Evolutionary conservation across 2,797 vertebrate genomes (phyloP), one percentile per base, ranked within the genome.

Genomic region (Diplodus sargus): DNA sequence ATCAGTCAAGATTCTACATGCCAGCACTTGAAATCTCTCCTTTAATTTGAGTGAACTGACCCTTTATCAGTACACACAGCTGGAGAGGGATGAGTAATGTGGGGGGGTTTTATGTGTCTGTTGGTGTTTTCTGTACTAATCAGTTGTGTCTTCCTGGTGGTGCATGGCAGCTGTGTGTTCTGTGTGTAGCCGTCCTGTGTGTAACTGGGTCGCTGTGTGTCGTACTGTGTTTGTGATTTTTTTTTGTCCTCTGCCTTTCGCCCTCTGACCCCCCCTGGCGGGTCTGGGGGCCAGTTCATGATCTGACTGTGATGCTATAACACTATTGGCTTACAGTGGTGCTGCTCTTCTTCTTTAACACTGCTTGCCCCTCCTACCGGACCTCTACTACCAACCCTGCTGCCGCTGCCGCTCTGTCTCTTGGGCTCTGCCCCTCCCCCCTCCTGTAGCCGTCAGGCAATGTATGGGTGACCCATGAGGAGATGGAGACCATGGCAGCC

Each of bases 291-390:
- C 87, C 87, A 90, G 85, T 90, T 94, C 92, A 83, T 95, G 91
- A 92, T 94, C 95, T 95, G 95, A 96, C 94, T 91, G 93, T 96
- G 96, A 96, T 96, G 95, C 95, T 97, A 90, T 95, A 96, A 97
- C 96, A 95, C 97, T 96, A 92, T 97, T 97, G 96, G 98, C 97
- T 99, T 96, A 99, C 96, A 96, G 96, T 97, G 96, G 94, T 96
- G 96, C 96, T 97, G 97, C 97, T 96, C 98, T 97, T 98, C 97
- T 99, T 97, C 97, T 97, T 98, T 98, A 96, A 96, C 95, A 95
- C 96, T 97, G 96, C 97, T 97, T 97, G 94, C 96, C 93, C 95
- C 94, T 96, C 95, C 96, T 91, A 83, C 91, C 59, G 98, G 97
- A 98, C 93, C 91, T 90, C 90, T 92, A 76, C 91, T 92, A 83